These are phyloP conservation scores for Tiliacea citrago DNA, from an alignment of 2,888 invertebrate genomes.

Conservation along the genomic window DNA sequence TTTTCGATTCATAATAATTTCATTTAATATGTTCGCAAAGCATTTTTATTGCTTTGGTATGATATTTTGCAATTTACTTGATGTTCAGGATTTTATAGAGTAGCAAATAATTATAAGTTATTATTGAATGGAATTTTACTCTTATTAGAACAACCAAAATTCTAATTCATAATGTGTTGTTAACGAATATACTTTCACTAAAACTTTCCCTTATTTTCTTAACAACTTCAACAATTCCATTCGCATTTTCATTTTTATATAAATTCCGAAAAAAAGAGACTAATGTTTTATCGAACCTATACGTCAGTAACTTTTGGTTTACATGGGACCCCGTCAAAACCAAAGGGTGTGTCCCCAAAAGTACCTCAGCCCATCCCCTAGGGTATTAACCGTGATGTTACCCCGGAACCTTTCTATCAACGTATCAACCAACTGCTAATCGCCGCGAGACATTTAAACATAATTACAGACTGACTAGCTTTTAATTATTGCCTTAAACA, in stretches of 20 bases:
- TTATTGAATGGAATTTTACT: background rate
- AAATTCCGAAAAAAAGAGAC: background rate
- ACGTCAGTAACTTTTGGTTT: background rate
- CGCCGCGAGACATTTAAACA: slow-evolving; percentile 64
- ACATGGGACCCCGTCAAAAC: slow-evolving; percentile 15
- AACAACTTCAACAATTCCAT: too few relatives aligned
- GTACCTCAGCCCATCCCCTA: slow-evolving; percentile 25
- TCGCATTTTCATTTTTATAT: too few relatives aligned
- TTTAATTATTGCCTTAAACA: slow-evolving; percentile 66
- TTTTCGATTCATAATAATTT: background rate
- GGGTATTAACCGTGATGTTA: slow-evolving; percentile 18
- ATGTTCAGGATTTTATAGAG: background rate
- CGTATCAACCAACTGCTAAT: slow-evolving; percentile 63
- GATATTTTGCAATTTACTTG: background rate
- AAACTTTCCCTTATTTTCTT: background rate
- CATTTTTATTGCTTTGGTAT: slow-evolving; percentile 24
- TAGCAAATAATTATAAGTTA: background rate
- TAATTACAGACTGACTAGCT: slow-evolving; percentile 61
- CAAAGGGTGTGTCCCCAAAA: slow-evolving; percentile 42
- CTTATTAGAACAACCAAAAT: background rate
- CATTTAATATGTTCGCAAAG: background rate
- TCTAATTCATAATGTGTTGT: background rate
- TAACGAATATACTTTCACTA: too few relatives aligned
- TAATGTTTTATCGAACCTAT: background rate
- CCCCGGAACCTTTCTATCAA: slow-evolving; percentile 60